Evolutionary conservation across 2,888 invertebrate species (phyloP), one percentile per base, ranked within the genome.

Genomic region (Andrena camellia): DNA sequence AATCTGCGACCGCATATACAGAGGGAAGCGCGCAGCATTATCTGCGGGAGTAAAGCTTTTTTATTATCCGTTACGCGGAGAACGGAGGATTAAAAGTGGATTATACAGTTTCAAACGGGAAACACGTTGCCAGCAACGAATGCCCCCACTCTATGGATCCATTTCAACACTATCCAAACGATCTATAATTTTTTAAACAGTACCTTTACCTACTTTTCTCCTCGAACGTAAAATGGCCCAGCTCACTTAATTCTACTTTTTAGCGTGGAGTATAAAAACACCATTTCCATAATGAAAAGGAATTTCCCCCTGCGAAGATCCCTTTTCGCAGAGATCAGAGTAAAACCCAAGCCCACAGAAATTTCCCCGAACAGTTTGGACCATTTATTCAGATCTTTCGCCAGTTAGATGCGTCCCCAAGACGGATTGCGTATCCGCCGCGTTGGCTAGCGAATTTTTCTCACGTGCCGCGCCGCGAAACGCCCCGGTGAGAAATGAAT

Each of bases 401-500:
- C 48, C 52, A 10, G 63, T 13, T 59, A 29, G 42, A 57, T 50
- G 50, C 59, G 80, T 70, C 64, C 33, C 64, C 57, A 26, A 79
- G 80, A 79, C 50, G 79, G 50, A 79, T 79, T n/a, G 80, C 35
- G 57, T 78, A 33, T 57, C 33, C 33, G 13, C 5, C 20, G 29
- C n/a, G 20, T 17, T 1, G 20, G 26, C 52, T 79, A 67, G 20
- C 13, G 52, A 80, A 80, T 80, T 80, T 79, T 79, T 71, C 80
- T 80, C 80, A 80, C 80, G 80, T 80, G 50, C 57, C 77, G 20
- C 31, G 69, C 48, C 66, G 52, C 66, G 67, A n/a, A 54, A 10
- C 62, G 80, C 33, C 26, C 26, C 52, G 62, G 48, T 80, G 80
- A 81, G 62, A 81, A 81, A 81, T 80, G 80, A 80, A 81, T 81